A percentile compares a stretch with the other conserved stretches of the same genome.
These are phyloP conservation scores for Apamea epomidion DNA, from an alignment of 2,888 invertebrate species.

Conservation along the genomic window DNA sequence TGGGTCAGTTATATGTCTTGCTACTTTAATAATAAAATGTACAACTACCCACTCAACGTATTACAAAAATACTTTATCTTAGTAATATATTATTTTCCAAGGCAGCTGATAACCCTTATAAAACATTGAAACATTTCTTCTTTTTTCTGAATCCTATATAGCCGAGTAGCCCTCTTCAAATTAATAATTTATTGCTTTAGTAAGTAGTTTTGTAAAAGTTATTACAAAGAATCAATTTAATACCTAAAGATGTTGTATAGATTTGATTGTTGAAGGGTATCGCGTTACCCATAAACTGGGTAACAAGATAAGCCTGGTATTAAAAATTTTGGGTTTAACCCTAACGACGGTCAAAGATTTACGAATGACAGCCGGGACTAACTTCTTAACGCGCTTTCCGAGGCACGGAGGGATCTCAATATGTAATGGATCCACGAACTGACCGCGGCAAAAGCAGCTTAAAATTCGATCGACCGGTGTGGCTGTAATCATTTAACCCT, in stretches of 20 bases:
- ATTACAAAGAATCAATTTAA: neutral
- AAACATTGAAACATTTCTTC: constrained; percentile 22
- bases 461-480: neutral
- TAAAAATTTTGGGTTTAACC: neutral
- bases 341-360: neutral
- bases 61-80: constrained; percentile 12
- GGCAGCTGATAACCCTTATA: constrained; percentile 13
- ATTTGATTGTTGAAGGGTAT: neutral
- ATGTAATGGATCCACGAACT: neutral
- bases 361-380: neutral
- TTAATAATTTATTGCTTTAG: constrained; percentile 2
- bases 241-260: neutral
- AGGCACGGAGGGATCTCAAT: neutral
- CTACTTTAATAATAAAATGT: neutral
- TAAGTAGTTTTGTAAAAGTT: neutral
- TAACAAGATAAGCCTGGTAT: neutral
- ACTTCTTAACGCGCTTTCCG: neutral
- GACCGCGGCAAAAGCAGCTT: neutral
- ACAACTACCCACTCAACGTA: constrained; percentile 19
- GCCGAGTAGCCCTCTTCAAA: neutral
- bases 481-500: neutral
- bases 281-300: neutral
- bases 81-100: constrained; percentile 20
- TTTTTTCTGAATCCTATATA: constrained; percentile 13
- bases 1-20: neutral